Evolutionary conservation across 2,888 invertebrate genomes (phyloP).

Genomic region (Spodoptera exigua): DNA sequence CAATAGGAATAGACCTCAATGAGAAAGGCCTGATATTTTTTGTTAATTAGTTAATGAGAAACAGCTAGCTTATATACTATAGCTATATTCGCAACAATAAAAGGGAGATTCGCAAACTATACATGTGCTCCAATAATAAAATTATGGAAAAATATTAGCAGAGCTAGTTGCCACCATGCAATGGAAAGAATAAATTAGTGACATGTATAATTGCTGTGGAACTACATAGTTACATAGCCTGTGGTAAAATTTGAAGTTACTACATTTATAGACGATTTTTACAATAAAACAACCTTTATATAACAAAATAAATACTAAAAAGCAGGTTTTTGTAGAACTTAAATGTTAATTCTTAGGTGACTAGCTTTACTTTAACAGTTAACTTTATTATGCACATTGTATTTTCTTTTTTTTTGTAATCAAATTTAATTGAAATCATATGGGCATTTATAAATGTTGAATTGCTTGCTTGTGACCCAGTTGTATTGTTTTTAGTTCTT

Average conservation of each 20-base stretch:
- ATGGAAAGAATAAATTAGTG: too few species aligned
- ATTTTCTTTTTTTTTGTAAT: conserved; percentile 27
- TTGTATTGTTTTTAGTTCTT: conserved; percentile 55
- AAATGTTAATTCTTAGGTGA: conserved; percentile 20
- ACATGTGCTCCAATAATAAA: conserved; percentile 16
- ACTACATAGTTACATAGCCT: not conserved
- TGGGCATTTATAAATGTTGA: not conserved
- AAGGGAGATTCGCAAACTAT: conserved; percentile 17
- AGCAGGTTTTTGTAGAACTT: conserved; percentile 3
- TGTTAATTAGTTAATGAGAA: conserved; percentile 19
- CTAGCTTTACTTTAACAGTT: conserved; percentile 24
- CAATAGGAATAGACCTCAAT: not conserved
- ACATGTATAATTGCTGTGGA: too few species aligned
- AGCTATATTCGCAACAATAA: conserved; percentile 21
- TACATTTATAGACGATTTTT: not conserved
- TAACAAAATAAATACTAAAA: conserved; percentile 7
- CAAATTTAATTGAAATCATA: conserved; percentile 19
- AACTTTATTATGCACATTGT: conserved; percentile 16
- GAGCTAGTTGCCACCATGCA: too few species aligned
- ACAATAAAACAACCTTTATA: not conserved
- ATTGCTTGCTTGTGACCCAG: conserved; percentile 1
- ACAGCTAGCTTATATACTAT: conserved; percentile 22
- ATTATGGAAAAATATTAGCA: too few species aligned
- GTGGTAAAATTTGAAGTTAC: not conserved
- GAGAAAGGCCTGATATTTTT: not conserved